Conservation (phyloP, 2,113 vertebrate species). For the Cephalopterus ornatus region DNA sequence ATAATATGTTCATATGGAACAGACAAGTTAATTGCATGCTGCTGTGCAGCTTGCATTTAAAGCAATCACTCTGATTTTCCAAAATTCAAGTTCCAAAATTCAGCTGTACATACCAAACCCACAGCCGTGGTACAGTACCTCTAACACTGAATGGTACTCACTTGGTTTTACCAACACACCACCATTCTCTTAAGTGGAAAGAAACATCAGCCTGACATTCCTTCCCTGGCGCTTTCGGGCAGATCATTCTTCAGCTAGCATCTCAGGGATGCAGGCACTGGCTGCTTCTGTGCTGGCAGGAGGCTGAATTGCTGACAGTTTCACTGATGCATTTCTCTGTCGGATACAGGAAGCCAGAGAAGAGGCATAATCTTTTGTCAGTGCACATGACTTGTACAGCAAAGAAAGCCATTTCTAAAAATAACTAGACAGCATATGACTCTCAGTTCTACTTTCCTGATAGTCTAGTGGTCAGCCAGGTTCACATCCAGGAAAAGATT, state of each 20-base stretch:
- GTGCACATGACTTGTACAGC: background rate
- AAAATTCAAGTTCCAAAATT: background rate
- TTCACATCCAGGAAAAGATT: background rate
- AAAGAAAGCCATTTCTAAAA: background rate
- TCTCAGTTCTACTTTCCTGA: background rate
- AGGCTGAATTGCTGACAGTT: slow-evolving; percentile 24
- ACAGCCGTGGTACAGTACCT: background rate
- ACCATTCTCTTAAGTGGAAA: background rate
- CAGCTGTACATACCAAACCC: background rate
- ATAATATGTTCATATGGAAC: background rate
- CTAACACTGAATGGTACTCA: background rate
- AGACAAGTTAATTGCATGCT: background rate
- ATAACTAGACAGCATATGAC: background rate
- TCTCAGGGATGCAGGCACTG: background rate
- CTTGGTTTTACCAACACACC: background rate
- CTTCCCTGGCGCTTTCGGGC: background rate
- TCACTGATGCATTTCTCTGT: background rate
- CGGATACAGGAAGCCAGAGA: background rate
- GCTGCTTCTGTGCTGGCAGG: background rate
- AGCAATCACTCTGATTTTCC: background rate
- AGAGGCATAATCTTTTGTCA: background rate
- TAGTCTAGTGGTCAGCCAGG: background rate
- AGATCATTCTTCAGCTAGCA: background rate
- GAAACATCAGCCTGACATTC: background rate
- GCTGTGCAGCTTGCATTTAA: background rate